Percentiles rank a stretch among this genome's conserved stretches.
phyloP scores from a whole-genome alignment of 2,113 vertebrate genomes.

The Megaceryle maxima region DNA sequence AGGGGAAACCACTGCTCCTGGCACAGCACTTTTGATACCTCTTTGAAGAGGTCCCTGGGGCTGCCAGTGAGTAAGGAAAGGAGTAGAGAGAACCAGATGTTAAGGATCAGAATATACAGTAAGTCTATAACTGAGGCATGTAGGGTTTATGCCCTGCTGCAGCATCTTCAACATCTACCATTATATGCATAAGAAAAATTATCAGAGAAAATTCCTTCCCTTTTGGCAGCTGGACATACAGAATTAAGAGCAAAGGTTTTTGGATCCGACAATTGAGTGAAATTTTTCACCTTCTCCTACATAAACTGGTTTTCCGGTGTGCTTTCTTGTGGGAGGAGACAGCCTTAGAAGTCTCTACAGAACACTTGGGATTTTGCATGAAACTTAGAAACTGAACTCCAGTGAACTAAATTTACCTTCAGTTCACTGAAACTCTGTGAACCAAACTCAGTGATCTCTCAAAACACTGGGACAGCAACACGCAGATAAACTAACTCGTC shows the following conservation, averaged over 20 bases:
- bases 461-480: background rate
- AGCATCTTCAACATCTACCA: background rate
- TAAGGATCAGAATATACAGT: background rate
- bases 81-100: background rate
- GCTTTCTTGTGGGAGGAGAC: background rate
- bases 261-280: background rate
- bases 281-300: background rate
- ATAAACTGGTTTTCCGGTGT: background rate
- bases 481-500: background rate
- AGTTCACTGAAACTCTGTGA: background rate
- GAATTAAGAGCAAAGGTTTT: background rate
- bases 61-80: background rate
- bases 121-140: background rate
- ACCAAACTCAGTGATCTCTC: background rate
- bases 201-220: background rate
- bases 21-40: background rate
- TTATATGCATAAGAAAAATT: background rate
- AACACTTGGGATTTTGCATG: accelerated
- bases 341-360: background rate
- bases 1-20: background rate
- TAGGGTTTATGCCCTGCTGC: background rate
- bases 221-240: background rate
- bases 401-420: background rate
- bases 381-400: background rate
- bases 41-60: background rate